Percentiles rank a stretch among this genome's conserved stretches.
Evolutionary conservation across 2,113 vertebrate species (phyloP).

Genomic region (Tenrec ecaudatus): DNA sequence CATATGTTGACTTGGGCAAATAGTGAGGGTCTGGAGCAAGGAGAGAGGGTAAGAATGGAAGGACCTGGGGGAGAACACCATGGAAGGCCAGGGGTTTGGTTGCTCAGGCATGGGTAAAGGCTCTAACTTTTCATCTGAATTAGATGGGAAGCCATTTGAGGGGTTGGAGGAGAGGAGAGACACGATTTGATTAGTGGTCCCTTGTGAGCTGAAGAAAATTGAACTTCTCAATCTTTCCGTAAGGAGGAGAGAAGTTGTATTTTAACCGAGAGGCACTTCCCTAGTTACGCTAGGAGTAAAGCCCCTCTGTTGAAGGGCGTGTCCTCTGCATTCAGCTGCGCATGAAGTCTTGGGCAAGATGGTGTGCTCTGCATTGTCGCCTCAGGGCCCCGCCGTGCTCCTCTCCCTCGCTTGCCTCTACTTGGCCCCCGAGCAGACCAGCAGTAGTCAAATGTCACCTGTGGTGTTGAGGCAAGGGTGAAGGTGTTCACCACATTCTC

Average conservation of each 20-base stretch:
- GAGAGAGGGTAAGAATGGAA: not conserved
- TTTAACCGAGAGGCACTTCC: not conserved
- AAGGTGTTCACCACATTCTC: not conserved
- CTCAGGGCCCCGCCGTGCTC: no score
- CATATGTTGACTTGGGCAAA: not conserved
- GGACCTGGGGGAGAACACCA: not conserved
- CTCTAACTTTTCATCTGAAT: conserved; percentile 16
- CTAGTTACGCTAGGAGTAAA: not conserved
- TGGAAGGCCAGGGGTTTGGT: not conserved
- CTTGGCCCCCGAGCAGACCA: not conserved
- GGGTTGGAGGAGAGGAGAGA: not conserved
- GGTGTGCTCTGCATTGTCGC: not conserved
- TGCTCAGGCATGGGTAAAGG: not conserved
- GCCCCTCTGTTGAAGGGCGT: not conserved
- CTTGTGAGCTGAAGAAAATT: not conserved
- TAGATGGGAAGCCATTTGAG: conserved; percentile 7
- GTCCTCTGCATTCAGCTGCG: not conserved
- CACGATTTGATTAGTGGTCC: not conserved
- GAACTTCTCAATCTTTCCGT: not conserved
- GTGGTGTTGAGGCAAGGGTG: not conserved
- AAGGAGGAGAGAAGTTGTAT: not conserved
- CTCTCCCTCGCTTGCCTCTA: not conserved
- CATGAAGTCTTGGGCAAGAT: not conserved
- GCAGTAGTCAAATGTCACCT: not conserved
- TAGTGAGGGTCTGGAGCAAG: not conserved